Evolutionary conservation across 2,888 invertebrate species (phyloP), one percentile per base, ranked within the genome.

Genomic region (Xanthia togata): DNA sequence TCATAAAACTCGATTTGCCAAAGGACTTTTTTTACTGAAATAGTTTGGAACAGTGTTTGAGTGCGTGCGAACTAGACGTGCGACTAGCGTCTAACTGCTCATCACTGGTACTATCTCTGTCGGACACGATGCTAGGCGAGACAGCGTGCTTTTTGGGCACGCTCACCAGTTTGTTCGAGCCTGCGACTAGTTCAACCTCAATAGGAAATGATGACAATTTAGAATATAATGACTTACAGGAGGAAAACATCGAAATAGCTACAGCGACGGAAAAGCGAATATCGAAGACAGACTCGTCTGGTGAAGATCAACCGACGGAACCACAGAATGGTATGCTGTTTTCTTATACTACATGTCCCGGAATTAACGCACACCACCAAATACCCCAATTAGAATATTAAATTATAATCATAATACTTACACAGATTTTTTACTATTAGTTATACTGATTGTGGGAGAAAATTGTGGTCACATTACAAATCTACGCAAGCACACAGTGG

Each of bases 161-260:
- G 4, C n/a, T n/a, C 11, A 55, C 53, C n/a, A 55, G 12, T 55
- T 12, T n/a, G 12, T n/a, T 55, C 12, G 4, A n/a, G 11, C n/a
- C 23, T 2, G 3, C 23, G 50, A 23, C n/a, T 53, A 53, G 4
- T 11, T n/a, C 55, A 55, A 55, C n/a, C 55, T 67, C 9, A 26
- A 23, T 23, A 50, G 6, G 50, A 50, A 1, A 2, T 68, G 44
- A 35, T 26, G 44, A 35, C 44, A 74, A 62, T 62, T 38, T 6
- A 57, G 12, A n/a, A 26, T 50, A 14, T 4, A 6, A 26, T 55
- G 35, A 9, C 9, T 90, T 88, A 2, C 90, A 97, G 96, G 96
- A 97, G 87, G 96, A 96, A 87, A 97, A 96, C 86, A 97, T 97
- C 80, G 92, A 96, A 76, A 95, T 96, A 90, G 96, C 96, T 6